Conservation (phyloP, 2,797 vertebrate species). For the Cyclopterus lumpus region DNA sequence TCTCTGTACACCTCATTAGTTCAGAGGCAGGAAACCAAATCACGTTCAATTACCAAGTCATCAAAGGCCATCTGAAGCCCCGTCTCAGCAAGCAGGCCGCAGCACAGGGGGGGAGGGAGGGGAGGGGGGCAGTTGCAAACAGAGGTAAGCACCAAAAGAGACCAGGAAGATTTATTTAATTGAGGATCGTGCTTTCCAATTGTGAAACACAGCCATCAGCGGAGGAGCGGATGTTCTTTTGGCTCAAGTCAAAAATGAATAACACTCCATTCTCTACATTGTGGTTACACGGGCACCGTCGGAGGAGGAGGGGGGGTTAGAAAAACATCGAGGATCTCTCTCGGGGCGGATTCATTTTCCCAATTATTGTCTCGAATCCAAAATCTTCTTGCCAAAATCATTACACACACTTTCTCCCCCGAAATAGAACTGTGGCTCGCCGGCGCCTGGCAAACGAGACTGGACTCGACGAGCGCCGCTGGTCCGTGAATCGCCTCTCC, state of each 20-base stretch:
- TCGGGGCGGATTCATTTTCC: conserved; percentile 38
- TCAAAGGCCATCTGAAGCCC: conserved; percentile 82
- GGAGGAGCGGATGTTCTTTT: conserved; percentile 7
- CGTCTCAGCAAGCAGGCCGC: conserved; percentile 75
- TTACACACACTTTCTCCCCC: conserved; percentile 34
- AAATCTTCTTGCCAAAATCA: conserved; percentile 49
- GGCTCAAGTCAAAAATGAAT: conserved; percentile 4
- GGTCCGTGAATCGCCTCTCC: conserved; percentile 42
- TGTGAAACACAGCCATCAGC: conserved; percentile 29
- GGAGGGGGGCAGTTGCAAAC: not conserved
- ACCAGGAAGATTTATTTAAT: conserved; percentile 37
- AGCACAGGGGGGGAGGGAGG: not conserved
- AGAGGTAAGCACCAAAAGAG: conserved; percentile 25
- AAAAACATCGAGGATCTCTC: conserved; percentile 27
- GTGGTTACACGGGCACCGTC: conserved; percentile 28
- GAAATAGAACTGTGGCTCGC: conserved; percentile 13
- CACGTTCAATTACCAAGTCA: conserved; percentile 84
- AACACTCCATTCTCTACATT: conserved; percentile 1
- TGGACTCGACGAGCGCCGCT: conserved; percentile 33
- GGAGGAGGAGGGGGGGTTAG: not conserved
- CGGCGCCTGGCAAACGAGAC: conserved; percentile 7
- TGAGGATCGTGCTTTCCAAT: conserved; percentile 13
- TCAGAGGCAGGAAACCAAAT: conserved; percentile 84
- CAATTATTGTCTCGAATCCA: conserved; percentile 47
- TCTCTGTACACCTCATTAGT: conserved; percentile 83